Evolutionary conservation across 2,113 vertebrate species (phyloP), one percentile per base, ranked within the genome.

Genomic region (Rostratula benghalensis): DNA sequence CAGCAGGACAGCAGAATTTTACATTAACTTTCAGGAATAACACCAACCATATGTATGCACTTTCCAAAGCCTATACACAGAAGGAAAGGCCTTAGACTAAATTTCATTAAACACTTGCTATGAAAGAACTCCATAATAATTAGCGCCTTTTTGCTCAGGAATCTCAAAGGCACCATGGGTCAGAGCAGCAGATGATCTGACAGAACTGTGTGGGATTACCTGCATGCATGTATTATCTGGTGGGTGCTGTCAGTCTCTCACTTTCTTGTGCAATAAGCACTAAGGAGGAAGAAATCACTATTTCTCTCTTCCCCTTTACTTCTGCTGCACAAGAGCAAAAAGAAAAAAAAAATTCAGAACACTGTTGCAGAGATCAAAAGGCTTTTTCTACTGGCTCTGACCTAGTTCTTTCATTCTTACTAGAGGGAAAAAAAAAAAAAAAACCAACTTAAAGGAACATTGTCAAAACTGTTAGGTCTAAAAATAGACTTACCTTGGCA

Each of bases 351-450:
- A 57, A 15, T n/a, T 67, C 25, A 95, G 90, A 96, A 71, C 53
- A 87, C 68, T 93, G 76, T 83, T 90, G 90, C 85, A 94, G 92
- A 96, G 95, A 97, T 97, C 93, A 96, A 96, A 97, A 96, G 91
- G 84, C 94, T 94, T 95, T 95, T 94, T 89, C 95, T 92, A 69
- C 71, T 69, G 85, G 83, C 96, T 95, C 94, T 97, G 97, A 97
- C 97, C 97, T 97, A 97, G 94, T 97, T 97, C 93, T 97, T 97
- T 97, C 97, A 97, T 94, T 97, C 96, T 93, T 92, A 94, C 97
- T 94, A 83, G 74, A 95, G 89, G 90, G 77, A 71, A 85, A 92
- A 90, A 85, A 92, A 89, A 95, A 89, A 18, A 37, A 45, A n/a
- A 43, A 43, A 13, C 43, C 20, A 43, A 90, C 90, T 97, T 97